Evolutionary conservation across 2,113 vertebrate genomes (phyloP).

Genomic region (Dryoscopus gambensis): DNA sequence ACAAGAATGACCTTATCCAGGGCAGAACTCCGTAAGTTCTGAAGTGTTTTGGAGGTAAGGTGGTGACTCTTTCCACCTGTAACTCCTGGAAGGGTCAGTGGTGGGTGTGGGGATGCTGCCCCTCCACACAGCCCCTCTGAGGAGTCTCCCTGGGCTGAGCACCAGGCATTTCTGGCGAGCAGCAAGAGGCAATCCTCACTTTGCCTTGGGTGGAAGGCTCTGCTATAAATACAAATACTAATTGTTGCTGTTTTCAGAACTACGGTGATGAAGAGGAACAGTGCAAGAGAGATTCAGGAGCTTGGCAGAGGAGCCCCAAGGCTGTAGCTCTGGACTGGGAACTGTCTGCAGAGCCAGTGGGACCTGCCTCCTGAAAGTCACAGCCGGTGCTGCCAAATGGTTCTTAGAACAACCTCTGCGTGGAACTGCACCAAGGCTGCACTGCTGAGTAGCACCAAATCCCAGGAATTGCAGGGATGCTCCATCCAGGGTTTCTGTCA

Average conservation of each 20-base stretch:
- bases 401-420: not conserved
- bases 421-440: not conserved
- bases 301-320: not conserved
- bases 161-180: not conserved
- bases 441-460: not conserved
- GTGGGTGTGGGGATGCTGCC: not conserved
- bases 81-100: not conserved
- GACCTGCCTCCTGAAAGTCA: not conserved
- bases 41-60: not conserved
- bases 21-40: not conserved
- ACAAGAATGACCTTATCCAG: not conserved
- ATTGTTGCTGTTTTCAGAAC: not conserved
- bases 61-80: not conserved
- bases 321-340: not conserved
- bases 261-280: not conserved
- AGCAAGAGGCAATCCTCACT: not conserved
- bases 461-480: not conserved
- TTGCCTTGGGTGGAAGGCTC: not conserved
- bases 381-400: fast-evolving
- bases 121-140: not conserved
- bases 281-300: not conserved
- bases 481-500: not conserved
- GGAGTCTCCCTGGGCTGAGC: not conserved
- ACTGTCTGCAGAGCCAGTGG: not conserved
- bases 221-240: not conserved